Evolutionary conservation across 2,797 vertebrate species (phyloP), one percentile per base, ranked within the genome.

Genomic region (Antennarius maculatus): DNA sequence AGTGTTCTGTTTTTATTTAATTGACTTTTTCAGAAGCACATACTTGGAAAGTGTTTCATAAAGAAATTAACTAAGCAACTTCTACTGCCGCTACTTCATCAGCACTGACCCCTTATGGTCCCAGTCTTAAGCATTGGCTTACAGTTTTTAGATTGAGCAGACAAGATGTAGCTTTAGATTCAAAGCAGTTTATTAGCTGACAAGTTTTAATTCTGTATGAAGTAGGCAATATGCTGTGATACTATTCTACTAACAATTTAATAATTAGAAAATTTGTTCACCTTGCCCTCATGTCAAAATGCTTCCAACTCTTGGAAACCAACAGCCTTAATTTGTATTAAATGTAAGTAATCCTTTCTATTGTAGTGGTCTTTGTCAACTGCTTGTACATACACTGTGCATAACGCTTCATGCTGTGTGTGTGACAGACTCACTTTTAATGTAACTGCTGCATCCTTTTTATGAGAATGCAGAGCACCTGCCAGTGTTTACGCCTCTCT

Each of bases 391-490:
- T 83, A 31, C 66, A 66, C 63, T 53, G 16, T 71, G 66, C 52
- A 80, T 66, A 66, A 61, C 59, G 51, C 71, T 75, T 79, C 65
- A 74, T 55, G 77, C 64, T 76, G 81, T 80, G 72, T 79, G 65
- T 67, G 67, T 63, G 67, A 69, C 79, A 83, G 79, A 71, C 76
- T 77, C 79, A 47, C 27, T 83, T 86, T 84, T 86, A 87, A 90
- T 60, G 8, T 54, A 81, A 71, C 53, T 47, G 66, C 75, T 70
- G 69, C 77, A 85, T 85, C 71, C 58, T 69, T 74, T 88, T 84
- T 81, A 88, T 91, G 85, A 84, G 67, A 84, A 89, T 85, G 67
- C 80, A 79, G 68, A 82, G 70, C 69, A 65, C 71, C 71, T 84
- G 81, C 42, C 78, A 80, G 65, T 69, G 79, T 81, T 74, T 86